A percentile compares a stretch with the other conserved stretches of the same genome.
Conservation (phyloP, 2,888 invertebrate species). For the Esperia sulphurella region DNA sequence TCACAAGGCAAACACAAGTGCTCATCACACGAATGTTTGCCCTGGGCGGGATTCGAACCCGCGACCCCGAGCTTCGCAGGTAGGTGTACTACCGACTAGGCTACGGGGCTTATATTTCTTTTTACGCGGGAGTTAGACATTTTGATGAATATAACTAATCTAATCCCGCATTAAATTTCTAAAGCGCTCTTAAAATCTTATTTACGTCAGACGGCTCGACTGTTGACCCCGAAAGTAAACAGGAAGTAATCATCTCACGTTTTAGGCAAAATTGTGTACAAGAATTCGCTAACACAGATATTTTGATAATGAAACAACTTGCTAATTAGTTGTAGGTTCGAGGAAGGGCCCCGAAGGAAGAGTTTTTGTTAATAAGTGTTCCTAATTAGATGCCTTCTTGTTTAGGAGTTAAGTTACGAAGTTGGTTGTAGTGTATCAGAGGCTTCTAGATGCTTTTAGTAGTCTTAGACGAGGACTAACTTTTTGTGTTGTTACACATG, state of each 20-base stretch:
- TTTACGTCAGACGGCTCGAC: not conserved
- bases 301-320: conserved; percentile 19
- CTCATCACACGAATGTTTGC: no score
- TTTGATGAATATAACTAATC: no score
- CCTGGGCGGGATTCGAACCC: no score
- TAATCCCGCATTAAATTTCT: no score
- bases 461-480: not conserved
- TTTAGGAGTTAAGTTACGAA: conserved; percentile 3
- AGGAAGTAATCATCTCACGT: not conserved
- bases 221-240: not conserved
- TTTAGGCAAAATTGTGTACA: conserved; percentile 5
- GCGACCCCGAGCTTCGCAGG: no score
- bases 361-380: conserved; percentile 25
- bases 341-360: conserved; percentile 10
- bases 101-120: no score
- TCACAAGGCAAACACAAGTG: no score
- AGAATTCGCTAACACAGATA: conserved; percentile 11
- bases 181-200: no score
- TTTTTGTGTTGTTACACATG: not conserved
- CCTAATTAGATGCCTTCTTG: conserved; percentile 25
- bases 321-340: conserved; percentile 17
- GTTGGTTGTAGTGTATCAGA: not conserved
- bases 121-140: no score
- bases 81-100: no score
- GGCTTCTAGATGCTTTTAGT: not conserved